Base-by-base conservation (phyloP, 2,797 vertebrate genomes). In the Microctenopoma steveboyesi region DNA sequence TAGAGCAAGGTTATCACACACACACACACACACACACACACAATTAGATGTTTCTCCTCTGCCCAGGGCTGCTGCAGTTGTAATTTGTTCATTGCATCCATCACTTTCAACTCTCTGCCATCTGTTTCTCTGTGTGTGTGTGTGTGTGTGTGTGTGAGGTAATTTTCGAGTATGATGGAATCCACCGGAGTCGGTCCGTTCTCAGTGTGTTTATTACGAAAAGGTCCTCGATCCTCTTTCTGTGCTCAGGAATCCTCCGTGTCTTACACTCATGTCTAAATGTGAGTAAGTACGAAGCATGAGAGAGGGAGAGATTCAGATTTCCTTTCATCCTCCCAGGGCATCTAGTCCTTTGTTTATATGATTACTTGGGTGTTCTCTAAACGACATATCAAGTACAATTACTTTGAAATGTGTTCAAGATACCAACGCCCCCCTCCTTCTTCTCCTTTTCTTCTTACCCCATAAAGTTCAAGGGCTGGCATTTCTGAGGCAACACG, bases 321-420 rank as follows among this genome's bases (percentile, higher is more conserved):
- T 87, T 84, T 89, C 81, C 88, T 92, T 93, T 92, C 86, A 92
- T 92, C 90, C 85, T 86, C 82, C 82, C 80, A 65, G 85, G 90
- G 87, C 74, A 86, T 88, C 89, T 72, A 84, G 81, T 76, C 81
- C 82, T 86, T 88, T 94, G 91, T 94, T 94, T 93, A 93, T 86
- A 92, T 87, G 91, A 91, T 89, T 91, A 91, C 88, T 89, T 90
- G 87, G 89, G 88, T 92, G 90, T 93, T 93, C 93, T 83, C 79
- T 93, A 93, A 94, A 93, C 88, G 78, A 91, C 87, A 90, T 90
- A 92, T 92, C 92, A 91, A 90, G 89, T 91, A 91, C 90, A 92
- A 93, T 93, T 94, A 93, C 86, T 80, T 75, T 81, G 81, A 92
- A 93, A 93, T 91, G 87, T 75, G 83, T 92, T 92, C 90, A 89